Evolutionary conservation across 1,140 invertebrate genomes (phyloP).

Genomic region (Stratiolaelaps scimitus): DNA sequence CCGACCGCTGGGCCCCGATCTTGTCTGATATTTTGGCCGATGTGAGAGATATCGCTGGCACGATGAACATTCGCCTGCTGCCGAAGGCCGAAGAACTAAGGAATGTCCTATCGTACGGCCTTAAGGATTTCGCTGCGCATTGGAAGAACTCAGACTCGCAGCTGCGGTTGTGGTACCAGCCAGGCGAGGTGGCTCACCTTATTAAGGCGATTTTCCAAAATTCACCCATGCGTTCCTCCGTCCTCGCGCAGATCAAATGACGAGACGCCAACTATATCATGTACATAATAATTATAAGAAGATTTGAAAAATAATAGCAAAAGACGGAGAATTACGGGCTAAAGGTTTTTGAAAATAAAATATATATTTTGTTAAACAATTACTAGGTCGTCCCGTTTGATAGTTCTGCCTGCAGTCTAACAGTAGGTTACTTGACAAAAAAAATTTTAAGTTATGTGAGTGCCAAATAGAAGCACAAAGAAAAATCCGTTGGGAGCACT

Average conservation of each 20-base stretch:
- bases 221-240: conserved; percentile 5
- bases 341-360: too few species aligned
- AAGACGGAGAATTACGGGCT: too few species aligned
- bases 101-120: conserved; percentile 14
- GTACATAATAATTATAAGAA: too few species aligned
- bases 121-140: conserved; percentile 16
- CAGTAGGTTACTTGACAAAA: too few species aligned
- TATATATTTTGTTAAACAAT: too few species aligned
- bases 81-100: conserved; percentile 1
- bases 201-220: conserved; percentile 24
- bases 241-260: conserved; percentile 5
- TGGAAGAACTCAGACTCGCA: neutral
- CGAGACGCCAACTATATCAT: neutral
- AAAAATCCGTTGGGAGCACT: too few species aligned
- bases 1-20: conserved; percentile 4
- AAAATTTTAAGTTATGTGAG: too few species aligned
- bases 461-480: too few species aligned
- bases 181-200: neutral
- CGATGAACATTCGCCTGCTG: neutral
- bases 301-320: too few species aligned
- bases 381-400: too few species aligned
- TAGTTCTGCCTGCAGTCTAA: too few species aligned
- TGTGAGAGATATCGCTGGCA: neutral
- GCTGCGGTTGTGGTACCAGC: neutral
- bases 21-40: conserved; percentile 1